Percentiles rank a stretch among this genome's conserved stretches.
Conservation (phyloP, 2,797 vertebrate species). For the Knipowitschia caucasica region DNA sequence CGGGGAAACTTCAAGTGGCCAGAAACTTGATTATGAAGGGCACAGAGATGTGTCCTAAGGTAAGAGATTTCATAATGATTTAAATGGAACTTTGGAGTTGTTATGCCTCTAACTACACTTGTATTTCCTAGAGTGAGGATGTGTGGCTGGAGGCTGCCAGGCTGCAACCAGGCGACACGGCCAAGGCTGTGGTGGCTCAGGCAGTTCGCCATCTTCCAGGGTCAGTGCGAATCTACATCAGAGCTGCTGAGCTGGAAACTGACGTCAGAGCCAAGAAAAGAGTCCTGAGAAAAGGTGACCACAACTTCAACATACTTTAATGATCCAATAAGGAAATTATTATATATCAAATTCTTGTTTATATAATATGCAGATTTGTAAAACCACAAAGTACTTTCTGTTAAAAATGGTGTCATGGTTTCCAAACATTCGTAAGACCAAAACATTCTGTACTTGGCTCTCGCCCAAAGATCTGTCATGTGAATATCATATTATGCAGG, state of each 20-base stretch:
- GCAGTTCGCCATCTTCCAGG: slow-evolving; percentile 95
- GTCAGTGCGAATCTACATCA: slow-evolving; percentile 94
- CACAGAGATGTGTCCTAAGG: slow-evolving; percentile 99
- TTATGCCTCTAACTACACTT: neutral
- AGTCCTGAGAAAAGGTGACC: slow-evolving; percentile 91
- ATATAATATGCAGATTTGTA: too few species aligned
- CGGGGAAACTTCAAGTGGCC: slow-evolving; percentile 94
- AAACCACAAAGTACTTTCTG: too few species aligned
- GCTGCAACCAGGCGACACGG: slow-evolving; percentile 95
- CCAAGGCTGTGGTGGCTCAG: slow-evolving; percentile 96
- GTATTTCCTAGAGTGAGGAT: slow-evolving; percentile 86
- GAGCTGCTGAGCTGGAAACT: slow-evolving; percentile 95
- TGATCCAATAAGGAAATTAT: neutral
- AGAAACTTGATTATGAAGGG: slow-evolving; percentile 99
- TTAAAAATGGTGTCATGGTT: neutral
- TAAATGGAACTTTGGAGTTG: neutral
- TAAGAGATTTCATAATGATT: slow-evolving; percentile 43
- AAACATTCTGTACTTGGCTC: slow-evolving; percentile 31
- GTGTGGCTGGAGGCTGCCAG: slow-evolving; percentile 97
- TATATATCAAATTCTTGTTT: too few species aligned
- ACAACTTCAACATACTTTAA: neutral
- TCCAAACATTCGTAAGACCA: neutral
- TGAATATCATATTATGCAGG: slow-evolving; percentile 46
- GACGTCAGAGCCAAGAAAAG: slow-evolving; percentile 95
- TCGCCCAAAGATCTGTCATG: slow-evolving; percentile 11